These are phyloP conservation scores for Mallotus villosus DNA, from an alignment of 2,797 vertebrate genomes.

Conservation along the genomic window DNA sequence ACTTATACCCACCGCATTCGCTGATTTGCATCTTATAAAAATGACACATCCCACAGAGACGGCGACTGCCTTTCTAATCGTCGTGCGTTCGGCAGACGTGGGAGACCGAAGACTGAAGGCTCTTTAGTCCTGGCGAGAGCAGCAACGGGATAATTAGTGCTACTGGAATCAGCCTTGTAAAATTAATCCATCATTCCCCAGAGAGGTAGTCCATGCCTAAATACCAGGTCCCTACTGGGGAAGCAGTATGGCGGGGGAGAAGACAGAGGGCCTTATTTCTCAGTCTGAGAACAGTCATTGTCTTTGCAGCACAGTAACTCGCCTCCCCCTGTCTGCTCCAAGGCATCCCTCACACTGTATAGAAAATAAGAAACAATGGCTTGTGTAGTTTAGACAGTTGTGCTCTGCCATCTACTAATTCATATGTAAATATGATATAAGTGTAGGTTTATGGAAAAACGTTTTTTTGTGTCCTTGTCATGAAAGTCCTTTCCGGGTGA, in stretches of 20 bases:
- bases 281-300: slow-evolving; percentile 19
- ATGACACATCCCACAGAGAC: slow-evolving; percentile 39
- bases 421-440: neutral
- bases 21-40: slow-evolving; percentile 51
- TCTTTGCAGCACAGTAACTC: slow-evolving; percentile 20
- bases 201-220: slow-evolving; percentile 44
- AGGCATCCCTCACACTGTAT: neutral
- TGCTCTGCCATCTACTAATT: too few relatives aligned
- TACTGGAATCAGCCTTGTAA: slow-evolving; percentile 6
- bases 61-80: slow-evolving; percentile 15
- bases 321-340: neutral
- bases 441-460: neutral
- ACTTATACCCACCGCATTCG: slow-evolving; percentile 39
- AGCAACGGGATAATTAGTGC: slow-evolving; percentile 10
- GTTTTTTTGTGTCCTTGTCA: too few relatives aligned
- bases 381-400: too few relatives aligned
- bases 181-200: slow-evolving; percentile 20
- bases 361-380: too few relatives aligned
- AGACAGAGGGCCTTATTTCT: slow-evolving; percentile 6
- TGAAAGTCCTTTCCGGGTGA: neutral
- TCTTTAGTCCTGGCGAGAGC: slow-evolving; percentile 13
- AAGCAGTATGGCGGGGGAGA: slow-evolving; percentile 36
- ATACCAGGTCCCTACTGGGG: slow-evolving; percentile 27
- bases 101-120: neutral
- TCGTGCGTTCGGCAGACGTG: slow-evolving; percentile 35